These are phyloP conservation scores for Anser cygnoides DNA, from an alignment of 2,113 vertebrate genomes.

Conservation along the genomic window DNA sequence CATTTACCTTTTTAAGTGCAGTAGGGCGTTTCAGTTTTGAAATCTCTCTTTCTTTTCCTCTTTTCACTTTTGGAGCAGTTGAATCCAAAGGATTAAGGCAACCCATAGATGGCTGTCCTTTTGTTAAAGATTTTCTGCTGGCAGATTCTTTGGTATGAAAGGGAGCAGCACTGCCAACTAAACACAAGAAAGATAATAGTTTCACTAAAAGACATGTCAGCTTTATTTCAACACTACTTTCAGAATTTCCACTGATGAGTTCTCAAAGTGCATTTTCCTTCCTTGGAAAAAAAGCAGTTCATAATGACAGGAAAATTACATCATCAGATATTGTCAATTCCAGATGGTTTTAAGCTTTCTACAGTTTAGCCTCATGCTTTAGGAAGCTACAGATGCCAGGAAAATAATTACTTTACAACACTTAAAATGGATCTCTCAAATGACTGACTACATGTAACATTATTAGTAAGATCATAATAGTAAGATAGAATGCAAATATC, in stretches of 20 bases:
- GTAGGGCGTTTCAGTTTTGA: constrained; percentile 96
- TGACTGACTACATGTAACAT: background rate
- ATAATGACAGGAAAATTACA: constrained; percentile 39
- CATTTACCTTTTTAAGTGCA: constrained; percentile 93
- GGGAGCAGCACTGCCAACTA: constrained; percentile 89
- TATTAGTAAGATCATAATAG: background rate
- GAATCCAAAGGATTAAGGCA: constrained; percentile 92
- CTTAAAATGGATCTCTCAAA: background rate
- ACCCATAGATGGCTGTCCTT: constrained; percentile 78
- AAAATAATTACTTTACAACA: background rate
- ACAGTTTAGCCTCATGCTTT: constrained; percentile 4
- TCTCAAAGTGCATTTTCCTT: constrained; percentile 51
- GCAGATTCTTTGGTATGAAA: constrained; percentile 86
- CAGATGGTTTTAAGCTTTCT: constrained; percentile 55
- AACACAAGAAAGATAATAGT: constrained; percentile 48
- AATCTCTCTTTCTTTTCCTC: constrained; percentile 94
- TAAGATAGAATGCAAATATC: background rate
- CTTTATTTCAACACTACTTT: constrained; percentile 34
- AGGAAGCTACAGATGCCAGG: constrained; percentile 2
- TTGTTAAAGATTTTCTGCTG: constrained; percentile 80
- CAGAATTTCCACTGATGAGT: constrained; percentile 36
- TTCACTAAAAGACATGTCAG: constrained; percentile 12
- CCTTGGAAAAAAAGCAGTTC: background rate
- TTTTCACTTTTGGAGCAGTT: constrained; percentile 89
- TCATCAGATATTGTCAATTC: constrained; percentile 34